Base-by-base conservation (phyloP, 1,140 invertebrate species). In the Drosophila pseudoobscura region DNA sequence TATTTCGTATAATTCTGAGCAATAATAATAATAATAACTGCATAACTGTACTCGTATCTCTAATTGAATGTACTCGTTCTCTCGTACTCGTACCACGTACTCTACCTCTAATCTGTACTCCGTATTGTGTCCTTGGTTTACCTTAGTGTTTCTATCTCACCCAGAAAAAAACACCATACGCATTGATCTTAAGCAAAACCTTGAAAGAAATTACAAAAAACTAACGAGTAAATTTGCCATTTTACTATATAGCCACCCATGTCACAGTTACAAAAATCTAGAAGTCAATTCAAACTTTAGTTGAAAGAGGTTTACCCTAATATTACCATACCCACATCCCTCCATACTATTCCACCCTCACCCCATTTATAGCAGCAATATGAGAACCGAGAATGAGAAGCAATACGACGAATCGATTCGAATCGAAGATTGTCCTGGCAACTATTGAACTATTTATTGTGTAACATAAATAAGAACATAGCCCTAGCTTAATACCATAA, bases 1-100 rank as follows among this genome's bases (percentile, higher is more conserved):
- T 85, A 88, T 71, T 57, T 87, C 64, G 80, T 85, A 87, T 78
- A 77, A 75, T 44, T 87, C 82, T 82, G 78, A 85, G 69, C 82
- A 85, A 20, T 20, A 39, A 80, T 77, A 87, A 85, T 82, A 62
- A 26, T 54, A 45, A 13, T 63, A 69, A 71, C 72, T 53, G 60
- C 68, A 55, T 71, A 71, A 70, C 56, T 61, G 56, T 73, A 78
- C 52, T 73, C 54, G 64, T 61, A 75, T 69, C 50, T 69, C 52
- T 59, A 56, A 79, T 63, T 62, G 64, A 75, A 70, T 78, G 75
- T 75, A 74, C 52, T 62, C 41, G 61, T 76, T 74, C 75, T 65
- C 75, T 73, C 63, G 82, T 85, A 77, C 60, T 79, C 57, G 71
- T 84, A 62, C 55, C 49, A 63, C 26, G 26, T 52, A 61, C 39